Evolutionary conservation across 2,888 invertebrate species (phyloP), one percentile per base, ranked within the genome.

Genomic region (Brachyptera risi): DNA sequence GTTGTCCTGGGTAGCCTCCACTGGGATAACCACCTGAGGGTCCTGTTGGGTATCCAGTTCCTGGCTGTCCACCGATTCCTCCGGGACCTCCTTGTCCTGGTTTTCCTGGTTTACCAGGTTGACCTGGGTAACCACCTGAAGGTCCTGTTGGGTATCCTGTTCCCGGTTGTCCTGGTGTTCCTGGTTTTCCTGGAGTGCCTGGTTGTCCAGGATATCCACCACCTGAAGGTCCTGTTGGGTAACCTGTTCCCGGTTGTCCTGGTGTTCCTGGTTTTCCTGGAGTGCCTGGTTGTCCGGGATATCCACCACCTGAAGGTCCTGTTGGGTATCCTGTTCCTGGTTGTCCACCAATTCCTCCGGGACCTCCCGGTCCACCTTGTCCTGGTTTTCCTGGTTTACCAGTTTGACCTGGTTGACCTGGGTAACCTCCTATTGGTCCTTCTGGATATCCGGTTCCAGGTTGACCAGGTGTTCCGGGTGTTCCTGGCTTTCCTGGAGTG

Each of bases 201-300:
- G 66, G 65, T 26, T 61, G 38, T 40, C 65, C 56, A 65, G 67
- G 61, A 61, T 65, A 57, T n/a, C n/a, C n/a, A 58, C 65, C 44
- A 62, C 67, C 60, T 65, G 63, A 21, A 0, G 24, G 24, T 13
- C 60, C 58, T n/a, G 37, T 56, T 9, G 23, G 38, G 15, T 35
- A 21, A 15, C 51, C 58, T 21, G 35, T 21, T 44, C 24, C 59
- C 42, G 59, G 44, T 1, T 42, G 17, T 26, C 73, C 74, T 35
- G 76, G 76, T 15, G 69, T 72, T 15, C 72, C 75, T 24, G 76
- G 76, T 37, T 64, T 67, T 11, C 69, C 70, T 4, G 72, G 75
- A 11, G 69, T 68, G 21, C 71, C 70, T 42, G 78, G 77, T 15
- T 72, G 73, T 61, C 65, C 68, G 27, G 78, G 78, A 35, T 67